phyloP scores from a whole-genome alignment of 2,113 vertebrate species.

The Nicator chloris region DNA sequence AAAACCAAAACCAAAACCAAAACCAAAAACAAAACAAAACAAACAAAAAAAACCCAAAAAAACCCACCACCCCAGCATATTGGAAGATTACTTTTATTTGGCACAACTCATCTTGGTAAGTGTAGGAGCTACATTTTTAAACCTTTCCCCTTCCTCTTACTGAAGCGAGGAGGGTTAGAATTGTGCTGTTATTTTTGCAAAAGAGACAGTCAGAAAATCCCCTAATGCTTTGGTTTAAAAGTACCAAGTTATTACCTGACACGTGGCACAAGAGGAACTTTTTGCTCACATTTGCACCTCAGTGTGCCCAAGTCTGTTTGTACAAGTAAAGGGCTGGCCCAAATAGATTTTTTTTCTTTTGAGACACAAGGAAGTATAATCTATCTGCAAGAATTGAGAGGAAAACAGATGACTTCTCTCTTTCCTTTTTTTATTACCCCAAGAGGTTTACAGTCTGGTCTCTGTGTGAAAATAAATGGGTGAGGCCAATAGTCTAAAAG shows the following conservation, averaged over 20 bases:
- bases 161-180: background rate
- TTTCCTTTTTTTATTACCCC: background rate
- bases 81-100: background rate
- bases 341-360: background rate
- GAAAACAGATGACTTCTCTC: background rate
- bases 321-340: background rate
- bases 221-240: background rate
- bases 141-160: background rate
- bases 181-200: background rate
- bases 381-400: background rate
- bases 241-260: background rate
- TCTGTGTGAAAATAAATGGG: conserved; percentile 15
- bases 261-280: background rate
- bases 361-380: background rate
- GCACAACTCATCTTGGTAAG: background rate
- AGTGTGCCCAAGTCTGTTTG: background rate
- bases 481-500: conserved; percentile 2
- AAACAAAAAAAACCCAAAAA: background rate
- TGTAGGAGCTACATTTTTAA: background rate
- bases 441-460: background rate
- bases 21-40: background rate
- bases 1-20: background rate
- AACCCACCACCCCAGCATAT: too few species aligned
- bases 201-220: background rate
- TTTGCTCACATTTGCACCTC: background rate